Base-by-base conservation (phyloP, 2,888 invertebrate species). In the Harmothoe impar region DNA sequence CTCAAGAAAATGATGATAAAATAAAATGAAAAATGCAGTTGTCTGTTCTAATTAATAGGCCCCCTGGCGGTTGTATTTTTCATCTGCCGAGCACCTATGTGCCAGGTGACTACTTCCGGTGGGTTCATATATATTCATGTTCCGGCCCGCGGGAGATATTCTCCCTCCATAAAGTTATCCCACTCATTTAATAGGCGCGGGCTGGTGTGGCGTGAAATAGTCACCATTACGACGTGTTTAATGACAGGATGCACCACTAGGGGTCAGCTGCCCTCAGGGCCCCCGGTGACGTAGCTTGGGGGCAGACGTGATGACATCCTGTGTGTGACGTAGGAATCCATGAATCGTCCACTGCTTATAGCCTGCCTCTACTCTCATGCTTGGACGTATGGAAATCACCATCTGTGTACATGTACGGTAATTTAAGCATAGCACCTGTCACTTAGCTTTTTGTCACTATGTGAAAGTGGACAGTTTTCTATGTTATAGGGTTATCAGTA, bases 191-290 rank as follows among this genome's bases (percentile, higher is more conserved):
- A 84, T 84, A 84, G 17, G 84, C 1, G 35, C 35, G n/a, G 84
- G 84, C 84, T 25, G 84, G 84, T 84, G 84, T 84, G 84, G 84
- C 84, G 84, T 84, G 84, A 84, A 84, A 84, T 84, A 23, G 51
- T 84, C 35, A 20, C 84, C 84, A 84, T 84, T 84, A 84, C 23
- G 84, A 84, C 12, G 84, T 84, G 84, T 84, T 84, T 84, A 84
- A 84, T 84, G 84, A 84, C 84, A 84, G 84, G 84, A 84, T 84
- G 84, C 84, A 84, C 84, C 84, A 84, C 84, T 43, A 51, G 84
- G 84, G 84, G 84, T 84, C 84, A 84, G 23, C 23, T 33, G 78
- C 78, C 78, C 78, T 29, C 25, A 20, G 78, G 78, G 78, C 31
- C 12, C 68, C 23, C 20, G 62, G 20, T 62, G 62, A 62, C 7